Evolutionary conservation across 2,888 invertebrate genomes (phyloP), one percentile per base, ranked within the genome.

Genomic region (Trachelus iudaicus): DNA sequence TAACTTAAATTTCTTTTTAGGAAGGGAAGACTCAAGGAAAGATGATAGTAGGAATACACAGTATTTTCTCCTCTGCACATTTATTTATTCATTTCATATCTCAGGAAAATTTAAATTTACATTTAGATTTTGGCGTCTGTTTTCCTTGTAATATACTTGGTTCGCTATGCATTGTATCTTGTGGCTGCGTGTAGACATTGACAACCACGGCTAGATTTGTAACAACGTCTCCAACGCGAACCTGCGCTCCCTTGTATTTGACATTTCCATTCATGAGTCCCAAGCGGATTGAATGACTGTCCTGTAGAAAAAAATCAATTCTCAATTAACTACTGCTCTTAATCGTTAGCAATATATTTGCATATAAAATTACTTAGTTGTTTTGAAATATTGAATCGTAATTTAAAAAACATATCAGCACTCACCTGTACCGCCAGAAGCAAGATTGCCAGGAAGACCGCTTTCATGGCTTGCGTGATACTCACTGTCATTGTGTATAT

Each of bases 221-320:
- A 30, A 81, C 75, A 13, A 81, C 73, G 75, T 81, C 81, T 40
- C 81, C 79, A 30, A 81, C 34, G 73, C 77, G 73, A 75, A 81
- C 68, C 15, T 71, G 71, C 13, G 82, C 35, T 15, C 81, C 77
- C 4, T 73, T 77, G 73, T 69, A 77, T 69, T 75, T 76, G 12
- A 82, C 73, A 69, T 82, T 81, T 76, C 82, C 81, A 69, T 82
- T 82, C 81, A 82, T 81, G 69, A 81, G 69, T 11, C 82, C 81
- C 37, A 82, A 15, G 1, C 80, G 77, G 13, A 79, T 69, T 15
- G 73, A 69, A 11, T 77, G 71, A 34, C 40, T 73, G 31, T 79
- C 75, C 81, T 81, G 73, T 30, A 78, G 76, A 3, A 30, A 35
- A 76, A 56, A 68, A 75, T n/a, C 1, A 33, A 79, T 79, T 11